Evolutionary conservation across 2,888 invertebrate genomes (phyloP).

Genomic region (Bembecia ichneumoniformis): DNA sequence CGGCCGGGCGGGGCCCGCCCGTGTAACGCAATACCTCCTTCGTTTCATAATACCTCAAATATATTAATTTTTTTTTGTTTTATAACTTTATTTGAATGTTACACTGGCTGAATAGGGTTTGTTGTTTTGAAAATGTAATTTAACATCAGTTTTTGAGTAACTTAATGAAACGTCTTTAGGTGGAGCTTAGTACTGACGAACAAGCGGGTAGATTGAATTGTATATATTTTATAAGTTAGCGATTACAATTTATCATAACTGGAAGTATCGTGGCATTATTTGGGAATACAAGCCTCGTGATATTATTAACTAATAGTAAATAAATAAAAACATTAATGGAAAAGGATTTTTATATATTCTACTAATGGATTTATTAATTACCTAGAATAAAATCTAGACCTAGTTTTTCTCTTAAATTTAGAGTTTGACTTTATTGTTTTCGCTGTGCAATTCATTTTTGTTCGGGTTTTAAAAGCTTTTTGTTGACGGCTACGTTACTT

Average conservation of each 20-base stretch:
- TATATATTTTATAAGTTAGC: constrained; percentile 63
- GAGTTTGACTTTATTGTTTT: constrained; percentile 65
- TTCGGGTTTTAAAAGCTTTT: constrained; percentile 42
- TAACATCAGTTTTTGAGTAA: constrained; percentile 28
- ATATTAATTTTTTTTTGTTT: constrained; percentile 67
- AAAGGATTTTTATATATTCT: constrained; percentile 71
- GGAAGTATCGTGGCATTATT: constrained; percentile 58
- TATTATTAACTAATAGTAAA: constrained; percentile 69
- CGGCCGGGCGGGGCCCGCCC: not conserved
- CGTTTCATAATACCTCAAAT: constrained; percentile 58
- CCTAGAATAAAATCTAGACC: constrained; percentile 54
- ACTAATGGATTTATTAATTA: constrained; percentile 65
- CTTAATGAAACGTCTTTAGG: constrained; percentile 21
- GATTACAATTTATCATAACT: constrained; percentile 35
- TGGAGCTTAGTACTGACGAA: constrained; percentile 50
- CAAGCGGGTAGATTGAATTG: constrained; percentile 68
- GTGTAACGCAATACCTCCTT: constrained; percentile 50
- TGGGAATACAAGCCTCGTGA: constrained; percentile 65
- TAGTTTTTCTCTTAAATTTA: constrained; percentile 50
- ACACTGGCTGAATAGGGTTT: constrained; percentile 31
- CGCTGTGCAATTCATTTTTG: constrained; percentile 63
- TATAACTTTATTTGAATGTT: constrained; percentile 61
- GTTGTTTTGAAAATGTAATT: constrained; percentile 16
- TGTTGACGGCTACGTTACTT: constrained; percentile 50
- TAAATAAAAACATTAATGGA: constrained; percentile 70